These are phyloP conservation scores for Spatulosminthurus flaviceps DNA, from an alignment of 2,888 invertebrate species.

Conservation along the genomic window DNA sequence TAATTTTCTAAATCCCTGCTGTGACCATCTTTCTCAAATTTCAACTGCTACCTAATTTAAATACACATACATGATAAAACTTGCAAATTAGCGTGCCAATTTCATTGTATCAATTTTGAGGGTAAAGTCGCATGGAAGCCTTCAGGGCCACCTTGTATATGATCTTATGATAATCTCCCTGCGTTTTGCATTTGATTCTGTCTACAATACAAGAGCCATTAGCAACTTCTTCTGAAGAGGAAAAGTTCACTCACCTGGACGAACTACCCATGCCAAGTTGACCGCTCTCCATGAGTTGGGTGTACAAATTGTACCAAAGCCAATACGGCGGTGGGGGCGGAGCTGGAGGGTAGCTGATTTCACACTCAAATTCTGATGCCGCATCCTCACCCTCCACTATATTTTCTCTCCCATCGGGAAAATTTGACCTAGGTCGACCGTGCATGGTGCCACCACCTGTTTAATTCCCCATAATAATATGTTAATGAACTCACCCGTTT, in stretches of 20 bases:
- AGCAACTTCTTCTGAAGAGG: no score
- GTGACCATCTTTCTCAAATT: no score
- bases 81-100: no score
- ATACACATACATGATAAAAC: no score
- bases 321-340: slow-evolving; percentile 56
- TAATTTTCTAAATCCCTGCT: no score
- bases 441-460: slow-evolving; percentile 36
- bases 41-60: no score
- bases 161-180: no score
- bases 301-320: slow-evolving; percentile 61
- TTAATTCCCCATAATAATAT: slow-evolving; percentile 7
- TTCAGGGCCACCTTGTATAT: no score
- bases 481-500: not conserved
- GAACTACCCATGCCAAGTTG: not conserved
- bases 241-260: not conserved
- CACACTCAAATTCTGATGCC: slow-evolving; percentile 59
- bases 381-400: slow-evolving; percentile 44
- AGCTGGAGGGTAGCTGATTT: slow-evolving; percentile 55
- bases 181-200: no score
- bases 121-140: no score
- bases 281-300: slow-evolving; percentile 51
- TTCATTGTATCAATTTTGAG: no score
- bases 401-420: slow-evolving; percentile 54
- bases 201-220: no score
- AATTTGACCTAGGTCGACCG: slow-evolving; percentile 52